These are phyloP conservation scores for Crossocerus cetratus DNA, from an alignment of 2,888 invertebrate species.

Conservation along the genomic window DNA sequence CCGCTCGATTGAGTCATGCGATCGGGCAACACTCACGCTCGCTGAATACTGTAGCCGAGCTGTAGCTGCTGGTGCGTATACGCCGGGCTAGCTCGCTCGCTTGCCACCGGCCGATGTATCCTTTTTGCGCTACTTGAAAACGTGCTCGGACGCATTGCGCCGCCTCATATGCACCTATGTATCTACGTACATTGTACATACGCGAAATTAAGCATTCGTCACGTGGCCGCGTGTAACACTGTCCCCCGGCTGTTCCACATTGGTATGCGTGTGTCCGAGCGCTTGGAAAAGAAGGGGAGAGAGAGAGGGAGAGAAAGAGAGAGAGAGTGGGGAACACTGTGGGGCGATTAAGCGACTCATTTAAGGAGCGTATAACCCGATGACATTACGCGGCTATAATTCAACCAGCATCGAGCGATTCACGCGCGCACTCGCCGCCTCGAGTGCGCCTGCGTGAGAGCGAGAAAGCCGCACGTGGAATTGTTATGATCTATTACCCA, in stretches of 20 bases:
- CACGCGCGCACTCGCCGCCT: conserved; percentile 4
- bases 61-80: background rate
- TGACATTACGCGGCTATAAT: conserved; percentile 48
- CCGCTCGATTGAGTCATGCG: conserved; percentile 40
- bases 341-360: conserved; percentile 68
- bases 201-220: conserved; percentile 68
- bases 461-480: conserved; percentile 44
- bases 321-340: conserved; percentile 62
- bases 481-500: conserved; percentile 65
- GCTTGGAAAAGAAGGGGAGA: conserved; percentile 8
- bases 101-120: conserved; percentile 36
- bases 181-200: too few species aligned
- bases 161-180: background rate
- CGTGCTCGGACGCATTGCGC: conserved; percentile 41
- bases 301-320: conserved; percentile 22
- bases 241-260: conserved; percentile 48
- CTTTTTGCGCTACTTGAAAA: conserved; percentile 55
- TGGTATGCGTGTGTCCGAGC: conserved; percentile 48
- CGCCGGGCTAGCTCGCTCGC: background rate
- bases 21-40: conserved; percentile 33
- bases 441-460: conserved; percentile 21
- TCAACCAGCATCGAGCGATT: conserved; percentile 35
- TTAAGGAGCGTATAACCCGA: conserved; percentile 60
- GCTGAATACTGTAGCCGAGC: conserved; percentile 27
- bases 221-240: conserved; percentile 46